Conservation (phyloP, 2,113 vertebrate genomes). For the Chlamydotis undulata region DNA sequence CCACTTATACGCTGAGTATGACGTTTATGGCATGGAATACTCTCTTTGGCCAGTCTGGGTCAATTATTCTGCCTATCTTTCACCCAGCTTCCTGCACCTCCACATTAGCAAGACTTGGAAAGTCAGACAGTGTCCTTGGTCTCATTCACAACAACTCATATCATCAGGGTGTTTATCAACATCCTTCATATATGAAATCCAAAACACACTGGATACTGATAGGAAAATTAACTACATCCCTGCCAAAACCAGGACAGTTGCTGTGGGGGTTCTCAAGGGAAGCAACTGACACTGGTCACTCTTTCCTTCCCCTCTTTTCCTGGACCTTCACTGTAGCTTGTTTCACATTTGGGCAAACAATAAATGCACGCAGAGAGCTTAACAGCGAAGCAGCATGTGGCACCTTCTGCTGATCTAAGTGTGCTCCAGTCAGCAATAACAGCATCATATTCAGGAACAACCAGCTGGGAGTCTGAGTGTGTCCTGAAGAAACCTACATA, state of each 20-base stretch:
- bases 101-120: too few relatives aligned
- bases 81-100: too few relatives aligned
- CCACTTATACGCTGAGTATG: too few relatives aligned
- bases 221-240: too few relatives aligned
- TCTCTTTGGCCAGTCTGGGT: too few relatives aligned
- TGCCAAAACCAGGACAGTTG: neutral
- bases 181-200: too few relatives aligned
- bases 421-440: neutral
- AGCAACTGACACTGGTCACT: neutral
- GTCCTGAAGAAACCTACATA: neutral
- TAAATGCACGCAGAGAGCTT: neutral
- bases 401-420: neutral
- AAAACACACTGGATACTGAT: too few relatives aligned
- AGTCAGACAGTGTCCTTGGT: too few relatives aligned
- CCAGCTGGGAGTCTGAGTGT: neutral
- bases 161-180: too few relatives aligned
- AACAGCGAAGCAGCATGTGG: rapidly evolving
- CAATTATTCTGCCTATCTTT: too few relatives aligned
- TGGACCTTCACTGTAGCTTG: neutral
- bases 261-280: neutral
- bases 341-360: neutral
- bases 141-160: too few relatives aligned
- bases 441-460: neutral
- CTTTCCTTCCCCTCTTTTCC: neutral
- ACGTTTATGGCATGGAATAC: too few relatives aligned